Base-by-base conservation (phyloP, 2,888 invertebrate genomes). In the Nebria brevicollis region DNA sequence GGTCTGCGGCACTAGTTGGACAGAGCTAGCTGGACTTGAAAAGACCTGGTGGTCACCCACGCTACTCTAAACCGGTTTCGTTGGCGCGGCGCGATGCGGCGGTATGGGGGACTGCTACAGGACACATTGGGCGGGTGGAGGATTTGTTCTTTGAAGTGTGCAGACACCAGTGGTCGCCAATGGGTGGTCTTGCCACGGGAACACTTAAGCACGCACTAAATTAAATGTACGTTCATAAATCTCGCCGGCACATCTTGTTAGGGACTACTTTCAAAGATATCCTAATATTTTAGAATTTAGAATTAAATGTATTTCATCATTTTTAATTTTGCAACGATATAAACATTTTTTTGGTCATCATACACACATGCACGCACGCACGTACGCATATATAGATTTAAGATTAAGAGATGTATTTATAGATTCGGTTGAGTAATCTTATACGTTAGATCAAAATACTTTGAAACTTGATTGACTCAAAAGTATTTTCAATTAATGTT, bases 281-380 rank as follows among this genome's bases (percentile, higher is more conserved):
- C 20, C 20, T 20, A 20, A 20, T 20, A 20, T 20, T 20, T 20
- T 20, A 20, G 20, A 20, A 20, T 20, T 20, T 20, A 20, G 20
- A 20, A 20, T 20, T 20, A 20, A 20, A 20, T 20, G 20, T 20
- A 20, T 20, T 20, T 20, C 20, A 20, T 20, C 20, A 20, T 20
- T 20, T 20, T 20, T 20, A 20, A 20, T 20, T 20, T 20, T 20
- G 20, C 20, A 20, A 20, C 34, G 34, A 66, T 66, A 66, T 66
- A 66, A 70, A 70, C 20, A 70, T 25, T 70, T 70, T 70, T 3
- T 2, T 34, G 34, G 70, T 70, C 70, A 34, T 70, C 70, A 70
- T n/a, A 4, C 70, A 25, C 34, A 70, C 20, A 70, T 26, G 11
- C 15, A 34, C 13, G 25, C 6, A 66, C 13, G 25, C 66, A 2